These are phyloP conservation scores for Zoroaster sp. DNA, from an alignment of 53 echinoderm and acorn worm genomes.

Conservation along the genomic window DNA sequence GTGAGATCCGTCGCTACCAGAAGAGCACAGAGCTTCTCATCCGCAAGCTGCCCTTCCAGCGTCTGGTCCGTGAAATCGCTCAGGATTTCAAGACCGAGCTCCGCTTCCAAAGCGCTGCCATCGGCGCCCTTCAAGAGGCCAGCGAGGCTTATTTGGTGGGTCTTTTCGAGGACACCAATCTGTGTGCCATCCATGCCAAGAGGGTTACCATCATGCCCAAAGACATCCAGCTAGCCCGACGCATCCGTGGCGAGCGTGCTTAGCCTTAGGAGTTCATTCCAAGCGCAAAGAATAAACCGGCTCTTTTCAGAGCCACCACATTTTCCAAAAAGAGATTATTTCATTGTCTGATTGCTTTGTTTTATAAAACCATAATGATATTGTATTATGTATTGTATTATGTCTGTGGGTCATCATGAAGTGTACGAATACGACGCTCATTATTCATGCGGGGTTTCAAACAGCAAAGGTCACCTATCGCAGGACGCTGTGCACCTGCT, in stretches of 20 bases:
- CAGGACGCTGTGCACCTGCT: too few relatives aligned
- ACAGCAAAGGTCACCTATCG: too few relatives aligned
- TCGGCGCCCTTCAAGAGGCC: constrained; percentile 77
- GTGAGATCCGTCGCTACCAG: constrained; percentile 98
- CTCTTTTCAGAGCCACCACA: too few relatives aligned
- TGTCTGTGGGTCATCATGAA: too few relatives aligned
- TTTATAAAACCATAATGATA: too few relatives aligned
- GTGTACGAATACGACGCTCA: too few relatives aligned
- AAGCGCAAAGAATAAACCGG: too few relatives aligned
- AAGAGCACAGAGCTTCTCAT: constrained; percentile 97
- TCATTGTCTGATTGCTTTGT: too few relatives aligned
- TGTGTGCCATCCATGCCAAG: constrained; percentile 99
- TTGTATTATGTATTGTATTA: too few relatives aligned
- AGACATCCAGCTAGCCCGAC: constrained; percentile 95
- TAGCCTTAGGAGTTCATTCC: too few relatives aligned
- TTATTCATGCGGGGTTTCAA: too few relatives aligned
- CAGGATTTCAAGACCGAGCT: constrained; percentile 88
- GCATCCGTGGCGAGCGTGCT: constrained; percentile 36
- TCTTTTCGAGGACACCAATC: constrained; percentile 96
- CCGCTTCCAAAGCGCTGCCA: constrained; percentile 87
- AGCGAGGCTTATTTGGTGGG: constrained; percentile 89
- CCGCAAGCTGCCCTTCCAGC: constrained; percentile 87
- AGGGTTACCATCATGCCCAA: constrained; percentile 99
- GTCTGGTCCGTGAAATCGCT: constrained; percentile 76
- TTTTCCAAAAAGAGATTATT: too few relatives aligned